Evolutionary conservation across 2,113 vertebrate species (phyloP).

Genomic region (Xenopus tropicalis): DNA sequence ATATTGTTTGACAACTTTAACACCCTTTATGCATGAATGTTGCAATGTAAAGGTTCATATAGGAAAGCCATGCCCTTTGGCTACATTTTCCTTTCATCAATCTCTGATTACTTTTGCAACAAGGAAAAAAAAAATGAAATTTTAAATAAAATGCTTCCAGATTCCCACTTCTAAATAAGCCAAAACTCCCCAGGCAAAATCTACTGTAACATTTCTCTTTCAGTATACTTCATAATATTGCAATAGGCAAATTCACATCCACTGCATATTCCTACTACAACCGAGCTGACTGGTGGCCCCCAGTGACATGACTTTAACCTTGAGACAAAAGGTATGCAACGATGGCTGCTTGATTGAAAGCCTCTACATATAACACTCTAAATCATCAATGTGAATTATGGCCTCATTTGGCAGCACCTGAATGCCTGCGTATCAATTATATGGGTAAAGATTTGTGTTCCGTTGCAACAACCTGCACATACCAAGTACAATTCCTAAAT

Average conservation of each 20-base stretch:
- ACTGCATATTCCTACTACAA: too few relatives aligned
- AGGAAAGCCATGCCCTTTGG: too few relatives aligned
- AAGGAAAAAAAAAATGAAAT: not conserved
- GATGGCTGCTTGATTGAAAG: not conserved
- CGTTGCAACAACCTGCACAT: too few relatives aligned
- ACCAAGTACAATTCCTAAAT: not conserved
- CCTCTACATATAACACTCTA: not conserved
- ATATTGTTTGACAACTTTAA: too few relatives aligned
- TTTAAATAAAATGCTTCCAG: not conserved
- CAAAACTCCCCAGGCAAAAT: not conserved
- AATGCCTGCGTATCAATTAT: slow-evolving; percentile 2
- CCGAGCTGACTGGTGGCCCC: not conserved
- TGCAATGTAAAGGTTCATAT: not conserved
- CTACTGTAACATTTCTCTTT: not conserved
- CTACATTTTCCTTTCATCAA: too few relatives aligned
- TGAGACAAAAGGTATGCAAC: slow-evolving; percentile 7
- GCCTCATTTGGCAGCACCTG: not conserved
- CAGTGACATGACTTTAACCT: slow-evolving; percentile 10
- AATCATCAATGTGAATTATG: not conserved
- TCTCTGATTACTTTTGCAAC: too few relatives aligned
- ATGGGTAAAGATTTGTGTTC: not conserved
- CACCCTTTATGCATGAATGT: too few relatives aligned
- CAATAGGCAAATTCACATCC: not conserved
- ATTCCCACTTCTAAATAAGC: too few relatives aligned
- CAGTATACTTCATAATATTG: not conserved